Base-by-base conservation (phyloP, 2,888 invertebrate genomes). In the Andrena chrysosceles region DNA sequence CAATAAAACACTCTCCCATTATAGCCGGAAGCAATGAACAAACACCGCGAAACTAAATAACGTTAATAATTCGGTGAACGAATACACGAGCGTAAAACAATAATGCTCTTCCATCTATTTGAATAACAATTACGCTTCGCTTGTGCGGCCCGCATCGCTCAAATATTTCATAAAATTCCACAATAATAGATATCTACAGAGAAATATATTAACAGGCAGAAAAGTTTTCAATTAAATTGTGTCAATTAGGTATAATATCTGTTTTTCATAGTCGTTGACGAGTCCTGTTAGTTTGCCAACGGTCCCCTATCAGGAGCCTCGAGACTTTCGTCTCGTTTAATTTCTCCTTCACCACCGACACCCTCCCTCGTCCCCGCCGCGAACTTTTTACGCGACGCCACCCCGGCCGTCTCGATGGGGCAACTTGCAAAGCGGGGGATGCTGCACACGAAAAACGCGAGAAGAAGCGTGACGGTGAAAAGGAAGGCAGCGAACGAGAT, bases 1-100 rank as follows among this genome's bases (percentile, higher is more conserved):
- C 56, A 42, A 77, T 79, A 77, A 77, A 79, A 79, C 77, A 29
- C 35, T 16, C 54, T 20, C 33, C 20, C 77, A 64, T 77, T 59
- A 62, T 54, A 52, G 31, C 16, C 52, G 68, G 56, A 69, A 77
- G 63, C 69, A 79, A 68, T 62, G 48, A 76, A 56, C 54, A 23
- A 56, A 56, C 42, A 42, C 42, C 4, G 42, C n/a, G 16, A 48
- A 33, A 33, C 68, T 42, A 62, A 63, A 33, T 68, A 76, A 68
- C 42, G 42, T 59, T 77, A 77, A 70, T 63, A 64, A 77, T 71
- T 59, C 48, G 42, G 13, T 26, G 26, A 8, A 10, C 54, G 23
- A 68, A 62, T 42, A 2, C 13, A 0, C 10, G 35, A 16, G 13
- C 20, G 7, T n/a, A 16, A 33, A n/a, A 54, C n/a, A 35, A 42